Evolutionary conservation across 2,113 vertebrate species (phyloP).

Genomic region (Pituophis catenifer): DNA sequence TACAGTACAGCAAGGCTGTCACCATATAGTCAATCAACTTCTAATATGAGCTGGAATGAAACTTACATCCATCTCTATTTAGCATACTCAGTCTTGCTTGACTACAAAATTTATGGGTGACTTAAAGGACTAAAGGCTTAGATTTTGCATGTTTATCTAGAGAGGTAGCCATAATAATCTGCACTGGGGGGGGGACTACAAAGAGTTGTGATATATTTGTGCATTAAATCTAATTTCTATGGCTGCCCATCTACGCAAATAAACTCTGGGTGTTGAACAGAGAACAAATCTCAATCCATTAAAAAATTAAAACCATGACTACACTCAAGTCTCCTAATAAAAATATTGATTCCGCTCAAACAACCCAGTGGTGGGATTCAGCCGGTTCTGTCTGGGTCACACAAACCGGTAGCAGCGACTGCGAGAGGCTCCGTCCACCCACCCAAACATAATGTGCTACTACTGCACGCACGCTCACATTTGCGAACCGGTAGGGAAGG

Average conservation of each 20-base stretch:
- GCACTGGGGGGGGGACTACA: background rate
- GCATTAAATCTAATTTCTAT: background rate
- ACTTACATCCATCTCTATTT: rapidly evolving
- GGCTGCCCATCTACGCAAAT: background rate
- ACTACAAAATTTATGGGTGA: conserved; percentile 12
- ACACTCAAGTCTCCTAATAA: background rate
- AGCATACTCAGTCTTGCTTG: background rate
- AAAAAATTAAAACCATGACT: background rate
- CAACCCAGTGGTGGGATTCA: background rate
- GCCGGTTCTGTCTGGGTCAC: too few species aligned
- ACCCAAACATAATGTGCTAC: too few species aligned
- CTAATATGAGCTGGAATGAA: background rate
- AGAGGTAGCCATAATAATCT: background rate
- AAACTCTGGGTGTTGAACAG: background rate
- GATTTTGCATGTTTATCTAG: background rate
- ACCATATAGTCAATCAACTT: background rate
- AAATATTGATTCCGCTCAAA: background rate
- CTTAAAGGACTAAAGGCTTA: conserved; percentile 18
- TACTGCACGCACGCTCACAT: too few species aligned
- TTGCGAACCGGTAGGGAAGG: too few species aligned
- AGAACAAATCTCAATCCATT: background rate
- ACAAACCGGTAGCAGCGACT: too few species aligned
- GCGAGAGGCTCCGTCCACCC: too few species aligned
- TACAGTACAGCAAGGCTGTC: background rate
- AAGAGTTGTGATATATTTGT: background rate